A percentile compares a stretch with the other conserved stretches of the same genome.
Conservation (phyloP, 2,797 vertebrate species). For the Yasuhikotakia modesta region DNA sequence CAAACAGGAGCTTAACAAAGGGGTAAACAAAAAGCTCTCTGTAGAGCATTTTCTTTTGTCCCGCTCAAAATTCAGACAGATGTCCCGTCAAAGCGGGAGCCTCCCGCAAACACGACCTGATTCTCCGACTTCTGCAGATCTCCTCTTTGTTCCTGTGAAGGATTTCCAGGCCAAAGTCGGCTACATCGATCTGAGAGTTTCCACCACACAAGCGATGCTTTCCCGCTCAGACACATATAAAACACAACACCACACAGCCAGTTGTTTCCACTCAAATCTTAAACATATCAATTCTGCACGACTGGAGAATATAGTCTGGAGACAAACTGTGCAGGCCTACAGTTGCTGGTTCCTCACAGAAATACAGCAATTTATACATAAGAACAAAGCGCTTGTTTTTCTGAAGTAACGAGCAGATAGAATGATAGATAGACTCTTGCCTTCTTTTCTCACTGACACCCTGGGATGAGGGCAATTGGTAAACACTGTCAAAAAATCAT, state of each 20-base stretch:
- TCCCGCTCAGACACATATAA: constrained; percentile 28
- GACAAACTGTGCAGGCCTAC: not conserved
- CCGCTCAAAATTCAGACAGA: constrained; percentile 34
- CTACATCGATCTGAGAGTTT: constrained; percentile 29
- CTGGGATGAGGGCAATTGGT: not conserved
- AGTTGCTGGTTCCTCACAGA: constrained; percentile 10
- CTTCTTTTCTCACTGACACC: not conserved
- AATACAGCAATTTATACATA: not conserved
- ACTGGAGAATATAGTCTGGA: constrained; percentile 13
- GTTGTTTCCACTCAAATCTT: constrained; percentile 22
- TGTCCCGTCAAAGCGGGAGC: constrained; percentile 20
- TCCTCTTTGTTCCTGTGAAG: constrained; percentile 35
- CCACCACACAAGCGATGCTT: constrained; percentile 30
- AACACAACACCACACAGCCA: constrained; percentile 17
- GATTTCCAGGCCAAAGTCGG: constrained; percentile 16
- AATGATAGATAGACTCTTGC: not conserved
- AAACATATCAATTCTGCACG: constrained; percentile 32
- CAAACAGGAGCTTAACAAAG: constrained; percentile 23
- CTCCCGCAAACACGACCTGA: constrained; percentile 23
- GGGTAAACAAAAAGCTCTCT: constrained; percentile 42
- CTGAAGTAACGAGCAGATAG: not conserved
- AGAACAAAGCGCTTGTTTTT: not conserved
- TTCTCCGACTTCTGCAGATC: constrained; percentile 6
- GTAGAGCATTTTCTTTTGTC: constrained; percentile 24
- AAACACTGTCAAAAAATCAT: not conserved